These are phyloP conservation scores for Masticophis lateralis DNA, from an alignment of 2,797 vertebrate species.

Conservation along the genomic window DNA sequence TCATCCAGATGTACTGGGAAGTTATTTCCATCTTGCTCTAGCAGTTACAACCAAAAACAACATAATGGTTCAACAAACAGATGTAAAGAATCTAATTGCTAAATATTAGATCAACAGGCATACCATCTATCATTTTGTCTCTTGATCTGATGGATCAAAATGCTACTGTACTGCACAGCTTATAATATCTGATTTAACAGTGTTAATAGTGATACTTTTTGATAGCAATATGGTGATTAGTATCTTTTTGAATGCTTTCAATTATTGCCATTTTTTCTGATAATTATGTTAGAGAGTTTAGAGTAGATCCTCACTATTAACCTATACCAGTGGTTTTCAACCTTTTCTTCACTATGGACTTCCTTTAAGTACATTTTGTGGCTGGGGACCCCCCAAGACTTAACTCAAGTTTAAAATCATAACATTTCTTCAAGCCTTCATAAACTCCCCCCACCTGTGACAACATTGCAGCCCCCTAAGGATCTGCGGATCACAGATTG, in stretches of 20 bases:
- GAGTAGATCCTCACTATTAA: not conserved
- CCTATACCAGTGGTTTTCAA: not conserved
- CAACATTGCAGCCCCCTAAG: too few species aligned
- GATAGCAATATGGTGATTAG: not conserved
- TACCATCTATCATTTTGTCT: not conserved
- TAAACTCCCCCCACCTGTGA: too few species aligned
- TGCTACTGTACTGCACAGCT: not conserved
- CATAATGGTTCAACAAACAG: not conserved
- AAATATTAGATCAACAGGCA: not conserved
- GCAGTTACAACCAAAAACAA: not conserved
- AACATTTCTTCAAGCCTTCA: too few species aligned
- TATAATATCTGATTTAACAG: not conserved
- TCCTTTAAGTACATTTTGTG: too few species aligned
- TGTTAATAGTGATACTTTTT: not conserved
- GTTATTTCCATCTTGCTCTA: not conserved
- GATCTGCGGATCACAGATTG: too few species aligned
- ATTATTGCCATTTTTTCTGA: not conserved
- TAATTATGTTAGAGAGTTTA: too few species aligned
- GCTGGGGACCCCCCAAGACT: too few species aligned
- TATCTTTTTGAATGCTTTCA: not conserved
- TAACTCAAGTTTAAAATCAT: too few species aligned
- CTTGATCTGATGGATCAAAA: not conserved
- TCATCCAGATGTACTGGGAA: not conserved
- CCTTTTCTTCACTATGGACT: too few species aligned
- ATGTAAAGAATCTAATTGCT: not conserved